A percentile compares a stretch with the other conserved stretches of the same genome.
phyloP scores from a whole-genome alignment of 2,888 invertebrate species.

The Habrosyne pyritoides region DNA sequence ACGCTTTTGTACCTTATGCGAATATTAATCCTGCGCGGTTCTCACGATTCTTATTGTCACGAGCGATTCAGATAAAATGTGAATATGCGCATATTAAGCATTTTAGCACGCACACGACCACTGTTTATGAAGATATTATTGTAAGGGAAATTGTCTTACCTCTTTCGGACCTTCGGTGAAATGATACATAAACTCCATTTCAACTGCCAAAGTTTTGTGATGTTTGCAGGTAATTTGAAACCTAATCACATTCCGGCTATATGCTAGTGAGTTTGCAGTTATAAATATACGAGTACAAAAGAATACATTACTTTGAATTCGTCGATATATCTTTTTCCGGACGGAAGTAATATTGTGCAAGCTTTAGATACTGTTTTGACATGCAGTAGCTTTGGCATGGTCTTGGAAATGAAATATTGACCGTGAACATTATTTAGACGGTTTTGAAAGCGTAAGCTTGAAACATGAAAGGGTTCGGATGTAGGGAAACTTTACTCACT shows the following conservation, averaged over 20 bases:
- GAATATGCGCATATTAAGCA: neutral
- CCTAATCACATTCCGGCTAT: too few relatives aligned
- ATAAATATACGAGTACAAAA: neutral
- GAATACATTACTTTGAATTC: neutral
- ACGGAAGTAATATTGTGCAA: neutral
- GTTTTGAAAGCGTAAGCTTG: neutral
- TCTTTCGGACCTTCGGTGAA: neutral
- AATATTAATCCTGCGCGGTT: neutral
- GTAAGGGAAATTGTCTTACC: too few relatives aligned
- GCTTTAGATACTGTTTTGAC: slow-evolving; percentile 1
- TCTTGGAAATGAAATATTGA: too few relatives aligned
- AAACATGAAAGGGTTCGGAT: neutral
- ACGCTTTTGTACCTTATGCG: neutral
- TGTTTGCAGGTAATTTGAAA: too few relatives aligned
- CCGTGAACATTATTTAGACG: neutral
- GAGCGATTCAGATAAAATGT: slow-evolving; percentile 1
- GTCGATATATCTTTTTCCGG: neutral
- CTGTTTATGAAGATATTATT: neutral
- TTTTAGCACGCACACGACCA: neutral
- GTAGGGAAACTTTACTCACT: neutral
- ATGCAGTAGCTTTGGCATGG: neutral
- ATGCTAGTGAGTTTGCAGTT: neutral
- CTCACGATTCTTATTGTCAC: slow-evolving; percentile 5
- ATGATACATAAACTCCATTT: too few relatives aligned
- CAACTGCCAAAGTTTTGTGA: too few relatives aligned